Conservation (phyloP, 2,113 vertebrate species). For the Cavia aperea region DNA sequence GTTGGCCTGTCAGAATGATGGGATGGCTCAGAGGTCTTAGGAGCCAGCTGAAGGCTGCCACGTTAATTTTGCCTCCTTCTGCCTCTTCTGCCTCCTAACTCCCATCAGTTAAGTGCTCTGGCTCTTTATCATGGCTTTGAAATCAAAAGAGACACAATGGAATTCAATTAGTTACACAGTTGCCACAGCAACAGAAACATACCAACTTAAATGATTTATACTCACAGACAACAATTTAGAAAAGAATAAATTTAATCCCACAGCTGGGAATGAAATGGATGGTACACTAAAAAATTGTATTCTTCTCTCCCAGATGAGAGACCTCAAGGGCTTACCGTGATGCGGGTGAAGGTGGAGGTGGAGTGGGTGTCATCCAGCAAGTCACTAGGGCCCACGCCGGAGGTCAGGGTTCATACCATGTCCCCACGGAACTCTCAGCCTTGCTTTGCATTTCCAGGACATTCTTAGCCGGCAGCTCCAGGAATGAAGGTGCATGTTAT, state of each 20-base stretch:
- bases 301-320: conserved; percentile 64
- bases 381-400: rapidly evolving
- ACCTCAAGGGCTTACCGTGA: conserved; percentile 67
- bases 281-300: conserved; percentile 75
- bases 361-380: neutral
- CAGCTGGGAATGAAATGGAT: conserved; percentile 77
- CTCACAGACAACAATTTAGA: conserved; percentile 74
- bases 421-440: rapidly evolving
- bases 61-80: conserved; percentile 9
- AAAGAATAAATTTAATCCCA: conserved; percentile 79
- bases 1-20: neutral
- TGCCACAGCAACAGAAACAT: conserved; percentile 79
- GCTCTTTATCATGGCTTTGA: conserved; percentile 74
- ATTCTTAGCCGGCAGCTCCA: neutral
- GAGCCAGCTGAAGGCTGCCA: neutral
- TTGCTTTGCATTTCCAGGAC: neutral
- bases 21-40: neutral
- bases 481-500: neutral
- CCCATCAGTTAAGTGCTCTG: conserved; percentile 41
- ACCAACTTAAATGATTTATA: conserved; percentile 81
- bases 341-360: conserved; percentile 66
- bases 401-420: neutral
- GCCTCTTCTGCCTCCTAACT: neutral
- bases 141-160: conserved; percentile 74
- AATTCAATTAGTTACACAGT: conserved; percentile 81